Evolutionary conservation across 2,888 invertebrate species (phyloP).

Genomic region (Leptogaster cylindrica): DNA sequence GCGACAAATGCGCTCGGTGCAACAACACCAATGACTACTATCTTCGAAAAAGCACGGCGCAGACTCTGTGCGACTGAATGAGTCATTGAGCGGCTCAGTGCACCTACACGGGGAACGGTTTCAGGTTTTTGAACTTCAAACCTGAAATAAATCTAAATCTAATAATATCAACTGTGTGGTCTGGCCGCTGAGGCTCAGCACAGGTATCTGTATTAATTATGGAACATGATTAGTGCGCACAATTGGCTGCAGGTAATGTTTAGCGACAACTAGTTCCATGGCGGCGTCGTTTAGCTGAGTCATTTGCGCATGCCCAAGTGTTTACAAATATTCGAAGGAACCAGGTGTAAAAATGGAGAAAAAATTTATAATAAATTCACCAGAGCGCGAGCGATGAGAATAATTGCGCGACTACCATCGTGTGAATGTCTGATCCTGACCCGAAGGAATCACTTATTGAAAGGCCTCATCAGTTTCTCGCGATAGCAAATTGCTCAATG

Average conservation of each 20-base stretch:
- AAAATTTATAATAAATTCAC: too few species aligned
- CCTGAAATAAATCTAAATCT: conserved; percentile 44
- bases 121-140: conserved; percentile 49
- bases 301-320: conserved; percentile 33
- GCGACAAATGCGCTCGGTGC: conserved; percentile 9
- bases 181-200: conserved; percentile 38
- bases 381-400: too few species aligned
- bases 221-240: conserved; percentile 47
- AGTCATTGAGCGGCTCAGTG: conserved; percentile 43
- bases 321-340: conserved; percentile 27
- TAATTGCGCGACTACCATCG: too few species aligned
- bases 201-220: conserved; percentile 48
- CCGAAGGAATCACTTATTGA: too few species aligned
- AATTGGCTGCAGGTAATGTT: conserved; percentile 44
- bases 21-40: too few species aligned
- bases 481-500: too few species aligned
- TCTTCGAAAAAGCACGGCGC: neutral
- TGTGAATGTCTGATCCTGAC: too few species aligned
- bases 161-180: conserved; percentile 44
- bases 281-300: conserved; percentile 41
- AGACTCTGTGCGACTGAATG: conserved; percentile 39
- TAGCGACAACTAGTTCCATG: conserved; percentile 46
- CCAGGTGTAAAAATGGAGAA: too few species aligned
- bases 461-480: too few species aligned
- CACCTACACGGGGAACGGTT: conserved; percentile 47